Percentiles rank a stretch among this genome's conserved stretches.
Evolutionary conservation across 2,888 invertebrate genomes (phyloP).

Genomic region (Dicycla oo): DNA sequence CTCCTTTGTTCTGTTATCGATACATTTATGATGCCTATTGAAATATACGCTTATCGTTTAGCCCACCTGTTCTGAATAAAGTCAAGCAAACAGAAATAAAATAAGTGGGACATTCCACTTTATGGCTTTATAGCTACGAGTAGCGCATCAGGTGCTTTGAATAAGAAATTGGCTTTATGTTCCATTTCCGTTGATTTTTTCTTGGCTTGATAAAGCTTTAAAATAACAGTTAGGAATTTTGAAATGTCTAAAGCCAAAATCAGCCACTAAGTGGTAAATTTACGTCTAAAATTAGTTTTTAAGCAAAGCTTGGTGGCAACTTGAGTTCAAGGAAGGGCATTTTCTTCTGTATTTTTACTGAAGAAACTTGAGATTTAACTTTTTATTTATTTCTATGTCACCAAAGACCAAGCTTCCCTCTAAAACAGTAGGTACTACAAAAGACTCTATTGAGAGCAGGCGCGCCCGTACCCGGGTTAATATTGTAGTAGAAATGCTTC

Average conservation of each 20-base stretch:
- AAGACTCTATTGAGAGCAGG: constrained; percentile 46
- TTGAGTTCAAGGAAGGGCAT: not conserved
- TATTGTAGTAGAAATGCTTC: constrained; percentile 99
- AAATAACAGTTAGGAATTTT: not conserved
- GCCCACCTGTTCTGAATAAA: constrained; percentile 64
- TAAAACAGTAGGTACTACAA: not conserved
- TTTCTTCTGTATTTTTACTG: not conserved
- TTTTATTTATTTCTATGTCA: not conserved
- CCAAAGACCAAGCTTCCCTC: constrained; percentile 5
- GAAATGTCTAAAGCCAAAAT: not conserved
- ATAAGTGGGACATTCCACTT: constrained; percentile 12
- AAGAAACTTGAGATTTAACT: not conserved
- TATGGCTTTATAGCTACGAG: constrained; percentile 12
- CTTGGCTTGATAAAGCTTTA: constrained; percentile 10
- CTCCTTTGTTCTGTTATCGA: constrained; percentile 59
- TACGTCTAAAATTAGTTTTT: not conserved
- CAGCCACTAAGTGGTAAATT: not conserved
- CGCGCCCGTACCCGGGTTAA: constrained; percentile 95
- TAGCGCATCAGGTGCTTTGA: constrained; percentile 8
- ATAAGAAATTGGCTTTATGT: constrained; percentile 30
- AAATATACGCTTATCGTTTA: constrained; percentile 61
- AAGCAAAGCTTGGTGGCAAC: constrained; percentile 28
- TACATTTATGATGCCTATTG: constrained; percentile 54
- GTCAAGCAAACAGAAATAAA: constrained; percentile 43
- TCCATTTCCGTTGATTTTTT: constrained; percentile 1